Evolutionary conservation across 2,113 vertebrate genomes (phyloP).

Genomic region (Climacteris rufus): DNA sequence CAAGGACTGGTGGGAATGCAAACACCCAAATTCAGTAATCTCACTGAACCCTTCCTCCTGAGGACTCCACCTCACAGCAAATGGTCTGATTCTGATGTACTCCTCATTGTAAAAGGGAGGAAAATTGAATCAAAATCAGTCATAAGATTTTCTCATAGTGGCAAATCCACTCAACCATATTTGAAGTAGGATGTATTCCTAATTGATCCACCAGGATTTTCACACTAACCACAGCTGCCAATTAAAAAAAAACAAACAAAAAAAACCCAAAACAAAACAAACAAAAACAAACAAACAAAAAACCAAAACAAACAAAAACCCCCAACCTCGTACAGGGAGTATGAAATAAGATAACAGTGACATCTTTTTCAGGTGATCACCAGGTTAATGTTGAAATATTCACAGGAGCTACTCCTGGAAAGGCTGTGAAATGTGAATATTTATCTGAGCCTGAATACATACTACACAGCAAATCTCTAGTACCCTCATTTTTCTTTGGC

Average conservation of each 20-base stretch:
- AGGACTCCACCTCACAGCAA: not conserved
- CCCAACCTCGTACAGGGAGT: not conserved
- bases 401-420: not conserved
- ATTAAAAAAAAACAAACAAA: not conserved
- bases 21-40: not conserved
- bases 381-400: not conserved
- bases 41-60: not conserved
- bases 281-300: not conserved
- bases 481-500: not conserved
- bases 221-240: not conserved
- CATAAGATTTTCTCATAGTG: not conserved
- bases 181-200: not conserved
- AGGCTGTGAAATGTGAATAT: not conserved
- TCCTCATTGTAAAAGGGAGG: not conserved
- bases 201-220: not conserved
- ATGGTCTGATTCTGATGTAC: not conserved
- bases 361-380: not conserved
- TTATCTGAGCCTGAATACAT: not conserved
- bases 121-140: not conserved
- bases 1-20: not conserved
- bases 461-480: not conserved
- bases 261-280: not conserved
- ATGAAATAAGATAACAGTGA: not conserved
- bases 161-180: not conserved
- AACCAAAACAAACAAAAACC: fast-evolving